Evolutionary conservation across 2,113 vertebrate species (phyloP).

Genomic region (Cairina moschata): DNA sequence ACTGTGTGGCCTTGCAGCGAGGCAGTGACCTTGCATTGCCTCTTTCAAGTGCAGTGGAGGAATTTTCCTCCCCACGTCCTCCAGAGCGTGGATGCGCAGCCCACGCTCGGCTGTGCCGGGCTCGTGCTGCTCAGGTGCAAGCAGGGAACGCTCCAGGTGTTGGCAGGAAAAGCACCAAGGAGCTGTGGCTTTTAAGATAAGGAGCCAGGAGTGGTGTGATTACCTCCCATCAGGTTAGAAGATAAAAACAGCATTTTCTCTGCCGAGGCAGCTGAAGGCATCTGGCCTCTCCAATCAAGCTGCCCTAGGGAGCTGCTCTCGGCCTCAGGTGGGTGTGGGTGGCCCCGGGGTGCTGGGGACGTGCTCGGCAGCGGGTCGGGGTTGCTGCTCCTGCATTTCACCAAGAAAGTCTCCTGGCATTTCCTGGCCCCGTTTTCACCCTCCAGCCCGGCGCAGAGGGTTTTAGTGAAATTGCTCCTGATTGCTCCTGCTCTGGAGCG

Average conservation of each 20-base stretch:
- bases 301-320: neutral
- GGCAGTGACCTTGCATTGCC: neutral
- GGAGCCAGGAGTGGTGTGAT: neutral
- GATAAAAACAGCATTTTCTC: neutral
- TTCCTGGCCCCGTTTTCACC: no score
- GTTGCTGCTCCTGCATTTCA: neutral
- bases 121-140: neutral
- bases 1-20: neutral
- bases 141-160: neutral
- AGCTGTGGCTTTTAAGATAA: neutral
- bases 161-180: neutral
- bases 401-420: neutral
- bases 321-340: neutral
- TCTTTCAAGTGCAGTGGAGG: neutral
- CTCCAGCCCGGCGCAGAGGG: neutral
- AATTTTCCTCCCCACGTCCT: neutral
- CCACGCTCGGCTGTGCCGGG: neutral
- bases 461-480: neutral
- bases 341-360: no score
- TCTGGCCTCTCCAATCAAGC: neutral
- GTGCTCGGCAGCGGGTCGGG: no score
- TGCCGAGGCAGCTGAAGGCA: neutral
- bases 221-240: neutral
- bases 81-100: neutral
- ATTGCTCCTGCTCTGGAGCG: neutral